Conservation (phyloP, 2,888 invertebrate species). For the Phlogophora meticulosa region DNA sequence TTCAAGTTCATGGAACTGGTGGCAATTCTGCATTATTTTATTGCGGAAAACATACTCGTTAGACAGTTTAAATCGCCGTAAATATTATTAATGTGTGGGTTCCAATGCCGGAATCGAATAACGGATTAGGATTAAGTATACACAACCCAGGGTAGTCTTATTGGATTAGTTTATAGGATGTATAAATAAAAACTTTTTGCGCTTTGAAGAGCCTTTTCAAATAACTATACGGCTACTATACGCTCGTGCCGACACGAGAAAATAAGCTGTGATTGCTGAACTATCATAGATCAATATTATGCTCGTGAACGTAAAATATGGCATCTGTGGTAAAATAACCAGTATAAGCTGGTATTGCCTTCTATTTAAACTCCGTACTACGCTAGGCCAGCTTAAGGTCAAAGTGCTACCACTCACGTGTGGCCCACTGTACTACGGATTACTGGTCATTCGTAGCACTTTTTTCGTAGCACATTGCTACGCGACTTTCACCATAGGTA, state of each 20-base stretch:
- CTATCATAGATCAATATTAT: conserved; percentile 23
- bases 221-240: neutral
- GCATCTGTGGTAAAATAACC: too few species aligned
- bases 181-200: neutral
- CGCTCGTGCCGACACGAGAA: neutral
- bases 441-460: conserved; percentile 42
- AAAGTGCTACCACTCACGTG: too few species aligned
- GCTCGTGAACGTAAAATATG: neutral
- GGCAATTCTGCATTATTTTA: conserved; percentile 14
- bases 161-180: conserved; percentile 3
- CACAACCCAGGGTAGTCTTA: neutral
- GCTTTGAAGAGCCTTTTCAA: neutral
- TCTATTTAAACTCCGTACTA: too few species aligned
- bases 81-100: conserved; percentile 18
- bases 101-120: conserved; percentile 14
- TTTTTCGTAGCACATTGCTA: conserved; percentile 38
- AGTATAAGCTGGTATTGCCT: too few species aligned
- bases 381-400: too few species aligned
- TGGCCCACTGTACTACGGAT: conserved; percentile 17
- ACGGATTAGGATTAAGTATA: neutral
- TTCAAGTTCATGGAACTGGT: conserved; percentile 14
- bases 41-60: conserved; percentile 2
- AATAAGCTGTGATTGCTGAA: neutral
- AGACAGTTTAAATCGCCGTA: conserved; percentile 16
- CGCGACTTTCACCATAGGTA: conserved; percentile 34